A percentile compares a stretch with the other conserved stretches of the same genome.
These are phyloP conservation scores for Epistrophella euchroma DNA, from an alignment of 2,888 invertebrate species.

Conservation along the genomic window DNA sequence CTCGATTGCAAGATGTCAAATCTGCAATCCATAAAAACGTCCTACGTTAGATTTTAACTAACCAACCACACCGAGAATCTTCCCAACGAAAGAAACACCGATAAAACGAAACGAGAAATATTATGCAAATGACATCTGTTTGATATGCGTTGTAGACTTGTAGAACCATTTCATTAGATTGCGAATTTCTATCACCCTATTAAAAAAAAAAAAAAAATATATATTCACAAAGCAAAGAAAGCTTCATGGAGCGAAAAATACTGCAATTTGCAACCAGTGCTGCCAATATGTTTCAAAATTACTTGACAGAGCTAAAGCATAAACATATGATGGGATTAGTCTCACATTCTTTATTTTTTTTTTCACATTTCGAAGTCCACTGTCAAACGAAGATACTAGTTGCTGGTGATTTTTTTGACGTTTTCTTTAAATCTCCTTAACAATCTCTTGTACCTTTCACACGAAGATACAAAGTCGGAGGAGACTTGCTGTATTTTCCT, in stretches of 20 bases:
- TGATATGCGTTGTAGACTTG: slow-evolving; percentile 74
- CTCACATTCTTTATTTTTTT: too few relatives aligned
- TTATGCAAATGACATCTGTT: slow-evolving; percentile 76
- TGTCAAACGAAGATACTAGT: too few relatives aligned
- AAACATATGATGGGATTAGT: too few relatives aligned
- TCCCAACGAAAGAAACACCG: neutral
- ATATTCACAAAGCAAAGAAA: neutral
- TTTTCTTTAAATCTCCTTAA: too few relatives aligned
- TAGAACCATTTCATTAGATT: slow-evolving; percentile 76
- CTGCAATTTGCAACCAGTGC: slow-evolving; percentile 22
- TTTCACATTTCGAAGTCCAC: too few relatives aligned
- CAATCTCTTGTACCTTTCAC: too few relatives aligned
- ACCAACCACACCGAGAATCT: too few relatives aligned
- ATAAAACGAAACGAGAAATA: slow-evolving; percentile 42
- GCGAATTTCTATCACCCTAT: slow-evolving; percentile 72
- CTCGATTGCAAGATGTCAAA: slow-evolving; percentile 58
- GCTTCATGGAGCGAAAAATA: slow-evolving; percentile 10
- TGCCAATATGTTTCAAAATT: neutral
- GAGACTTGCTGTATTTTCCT: too few relatives aligned
- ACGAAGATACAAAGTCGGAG: too few relatives aligned
- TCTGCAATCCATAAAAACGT: slow-evolving; percentile 51
- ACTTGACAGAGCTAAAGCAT: too few relatives aligned
- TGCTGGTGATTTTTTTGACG: too few relatives aligned
- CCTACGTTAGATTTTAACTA: neutral
- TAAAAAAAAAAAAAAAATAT: neutral